Base-by-base conservation (phyloP, 2,797 vertebrate species). In the Lithobates pipiens region DNA sequence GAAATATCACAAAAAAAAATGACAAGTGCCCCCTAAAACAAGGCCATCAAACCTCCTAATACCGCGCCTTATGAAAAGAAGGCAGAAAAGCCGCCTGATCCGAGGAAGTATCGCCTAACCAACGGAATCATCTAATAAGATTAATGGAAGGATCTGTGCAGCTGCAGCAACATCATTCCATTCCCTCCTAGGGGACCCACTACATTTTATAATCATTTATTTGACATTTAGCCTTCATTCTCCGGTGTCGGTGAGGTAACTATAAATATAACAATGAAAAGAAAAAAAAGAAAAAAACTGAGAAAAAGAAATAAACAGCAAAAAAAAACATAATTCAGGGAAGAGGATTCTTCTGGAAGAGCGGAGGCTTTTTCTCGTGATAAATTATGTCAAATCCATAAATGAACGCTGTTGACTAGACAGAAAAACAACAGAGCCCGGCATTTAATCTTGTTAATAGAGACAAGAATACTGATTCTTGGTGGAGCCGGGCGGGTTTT, bases 151-250 rank as follows among this genome's bases (percentile, higher is more conserved):
- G 88, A 92, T 89, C 57, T 86, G 88, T 85, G 88, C 80, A 89
- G 74, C 74, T 89, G 85, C 89, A 72, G 88, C 16, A 88, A 89
- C 86, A 57, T 88, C 88, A 92, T 91, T 76, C 76, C 75, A 71
- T 39, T 54, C 39, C 61, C 91, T 93, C 91, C 88, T 92, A 85
- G 89, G 88, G 86, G 91, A 88, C 88, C 83, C 84, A 89, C 86
- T 86, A 87, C 84, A 84, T 90, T 92, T 80, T 92, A 92, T 90
- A 87, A 89, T 90, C 92, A 93, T 90, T 92, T 92, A 92, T 90
- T 87, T 75, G 82, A 91, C 90, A 88, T 76, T 78, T 89, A 75
- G 71, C 83, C 84, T 86, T 90, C 73, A 85, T 90, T 90, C 88
- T 88, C 85, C 46, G 85, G 83, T 86, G 73, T 90, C 87, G 73